Evolutionary conservation across 2,888 invertebrate genomes (phyloP), one percentile per base, ranked within the genome.

Genomic region (Cyaniris semiargus): DNA sequence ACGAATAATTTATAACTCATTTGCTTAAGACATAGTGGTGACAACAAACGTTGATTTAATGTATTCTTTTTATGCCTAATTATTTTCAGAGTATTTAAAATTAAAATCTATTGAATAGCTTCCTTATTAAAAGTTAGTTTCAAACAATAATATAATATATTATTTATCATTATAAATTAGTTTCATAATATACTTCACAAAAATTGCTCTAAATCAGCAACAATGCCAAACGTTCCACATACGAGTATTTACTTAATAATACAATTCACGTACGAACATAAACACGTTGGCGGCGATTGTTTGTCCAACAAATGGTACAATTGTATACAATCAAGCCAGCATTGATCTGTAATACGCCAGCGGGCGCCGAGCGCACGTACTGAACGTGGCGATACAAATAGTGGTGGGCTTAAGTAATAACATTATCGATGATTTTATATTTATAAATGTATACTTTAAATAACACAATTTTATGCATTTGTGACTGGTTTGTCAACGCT

Each of bases 361-460:
- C 82, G 80, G 80, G 79, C 82, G 81, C 78, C 77, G 81, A 81
- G 80, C 78, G 81, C 83, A 81, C 82, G 81, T 80, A 81, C 78
- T 13, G 48, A 48, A 72, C 86, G 79, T 85, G 78, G 77, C 48
- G 71, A n/a, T 72, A n/a, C 13, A 18, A 34, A 72, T 72, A 71
- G 71, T 71, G 71, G 10, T 34, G 72, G 21, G 72, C 6, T 72
- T 72, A 44, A 3, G 10, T 21, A 23, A 23, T 60, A 13, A 18
- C 18, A 6, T 44, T 72, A 72, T 72, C 44, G 60, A 60, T 60
- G 23, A 60, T 60, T 23, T 60, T 60, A 60, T 60, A 58, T n/a
- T 48, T 3, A 10, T 3, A 48, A 48, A 0, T 1, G 48, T 48
- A 48, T 48, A 48, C n/a, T n/a, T n/a, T n/a, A n/a, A n/a, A n/a